phyloP scores from a whole-genome alignment of 2,888 invertebrate genomes.

The Ornithoptera priamus region DNA sequence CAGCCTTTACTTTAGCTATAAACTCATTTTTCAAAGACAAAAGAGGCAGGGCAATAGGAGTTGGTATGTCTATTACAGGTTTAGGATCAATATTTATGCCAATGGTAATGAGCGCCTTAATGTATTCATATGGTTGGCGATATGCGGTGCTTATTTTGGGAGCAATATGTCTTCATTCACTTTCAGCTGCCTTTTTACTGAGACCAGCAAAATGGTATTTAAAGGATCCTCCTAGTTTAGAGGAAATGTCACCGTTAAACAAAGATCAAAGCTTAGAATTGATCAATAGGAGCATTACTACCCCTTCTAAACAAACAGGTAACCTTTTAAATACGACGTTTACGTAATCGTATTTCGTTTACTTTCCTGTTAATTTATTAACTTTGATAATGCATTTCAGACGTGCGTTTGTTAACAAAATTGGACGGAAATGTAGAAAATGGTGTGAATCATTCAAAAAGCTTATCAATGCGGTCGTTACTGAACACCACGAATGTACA shows the following conservation, averaged over 20 bases:
- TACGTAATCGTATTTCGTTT: neutral
- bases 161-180: constrained; percentile 81
- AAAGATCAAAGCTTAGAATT: constrained; percentile 52
- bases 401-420: constrained; percentile 45
- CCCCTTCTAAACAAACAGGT: constrained; percentile 55
- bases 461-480: constrained; percentile 65
- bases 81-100: constrained; percentile 85
- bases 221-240: constrained; percentile 54
- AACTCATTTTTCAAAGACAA: constrained; percentile 83
- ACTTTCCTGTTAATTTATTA: neutral
- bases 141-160: constrained; percentile 82
- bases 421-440: constrained; percentile 48
- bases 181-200: constrained; percentile 80
- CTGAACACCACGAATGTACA: constrained; percentile 51
- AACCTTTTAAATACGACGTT: constrained; percentile 31
- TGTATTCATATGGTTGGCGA: constrained; percentile 79
- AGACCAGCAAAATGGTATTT: constrained; percentile 85
- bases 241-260: constrained; percentile 62
- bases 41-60: constrained; percentile 81
- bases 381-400: constrained; percentile 43
- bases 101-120: constrained; percentile 77
- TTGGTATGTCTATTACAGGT: constrained; percentile 83
- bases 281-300: constrained; percentile 54
- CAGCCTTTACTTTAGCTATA: constrained; percentile 82
- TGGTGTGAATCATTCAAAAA: constrained; percentile 52